Conservation (phyloP, 2,888 invertebrate genomes). For the Oxyscelio sp. region DNA sequence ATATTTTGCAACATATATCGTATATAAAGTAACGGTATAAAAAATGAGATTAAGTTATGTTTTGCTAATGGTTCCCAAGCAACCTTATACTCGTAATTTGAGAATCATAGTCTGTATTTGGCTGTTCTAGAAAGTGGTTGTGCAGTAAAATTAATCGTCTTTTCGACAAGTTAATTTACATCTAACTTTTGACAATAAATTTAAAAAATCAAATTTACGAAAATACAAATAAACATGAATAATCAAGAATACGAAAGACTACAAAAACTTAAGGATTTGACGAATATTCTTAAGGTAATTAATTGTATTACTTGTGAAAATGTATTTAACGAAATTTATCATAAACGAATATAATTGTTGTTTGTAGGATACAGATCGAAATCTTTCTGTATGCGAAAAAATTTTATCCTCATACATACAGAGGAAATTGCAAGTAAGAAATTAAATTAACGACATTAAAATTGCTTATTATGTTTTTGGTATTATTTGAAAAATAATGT, state of each 20-base stretch:
- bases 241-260: background rate
- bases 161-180: background rate
- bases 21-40: too few relatives aligned
- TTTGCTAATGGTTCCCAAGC: conserved; percentile 11
- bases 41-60: too few relatives aligned
- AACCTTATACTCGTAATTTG: conserved; percentile 8
- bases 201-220: too few relatives aligned
- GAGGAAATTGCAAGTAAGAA: conserved; percentile 80
- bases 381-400: conserved; percentile 83
- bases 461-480: too few relatives aligned
- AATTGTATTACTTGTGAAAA: background rate
- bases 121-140: background rate
- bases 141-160: background rate
- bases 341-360: background rate
- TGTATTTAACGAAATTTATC: background rate
- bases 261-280: conserved; percentile 18
- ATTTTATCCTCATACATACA: conserved; percentile 81
- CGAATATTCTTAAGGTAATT: conserved; percentile 17
- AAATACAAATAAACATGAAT: conserved; percentile 17
- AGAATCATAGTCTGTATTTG: background rate
- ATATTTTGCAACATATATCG: too few relatives aligned
- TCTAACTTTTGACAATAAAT: background rate
- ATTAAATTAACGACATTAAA: too few relatives aligned
- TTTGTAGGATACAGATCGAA: conserved; percentile 83
- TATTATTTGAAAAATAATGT: too few relatives aligned